Base-by-base conservation (phyloP, 2,797 vertebrate species). In the Mus minutoides region DNA sequence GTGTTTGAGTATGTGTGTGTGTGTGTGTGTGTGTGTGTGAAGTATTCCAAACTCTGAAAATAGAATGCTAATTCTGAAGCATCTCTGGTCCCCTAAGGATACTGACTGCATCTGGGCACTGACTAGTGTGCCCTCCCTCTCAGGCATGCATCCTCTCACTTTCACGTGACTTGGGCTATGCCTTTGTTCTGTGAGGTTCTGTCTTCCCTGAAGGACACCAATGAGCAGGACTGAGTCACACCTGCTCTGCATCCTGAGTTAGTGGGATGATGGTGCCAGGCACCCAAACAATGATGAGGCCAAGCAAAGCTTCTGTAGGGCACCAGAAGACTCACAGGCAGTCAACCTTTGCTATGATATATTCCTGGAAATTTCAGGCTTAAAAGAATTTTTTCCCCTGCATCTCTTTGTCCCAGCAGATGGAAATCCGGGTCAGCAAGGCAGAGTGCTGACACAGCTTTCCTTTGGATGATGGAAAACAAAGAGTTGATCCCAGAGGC, bases 391-490 rank as follows among this genome's bases (percentile, higher is more conserved):
- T 2, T 75, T 37, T 56, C 19, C 22, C 22, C 79, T 92, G 64
- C 90, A 84, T 73, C 88, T 88, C 73, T 96, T 90, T 96, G 96
- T 97, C 86, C 92, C 90, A 91, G 95, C 82, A 93, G 77, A 94
- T 83, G 94, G 90, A 94, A 92, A 90, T 92, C 94, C 86, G 49
- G 56, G 94, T 94, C 95, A 97, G 94, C 78, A 92, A 86, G 82
- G 93, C 78, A 93, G 58, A 86, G 78, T 71, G 85, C 96, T 94
- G 96, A 98, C 52, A 78, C 40, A 69, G 62, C 85, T 93, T 62
- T 93, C 78, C 93, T 94, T 37, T 79, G 21, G 34, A 54, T 29
- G 31, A 1, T 37, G 26, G 69, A 75, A 88, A 96, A 93, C 95
- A 96, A 95, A 97, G 92, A 82, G 56, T 79, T 54, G 52, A 84